Percentiles rank a stretch among this genome's conserved stretches.
These are phyloP conservation scores for Gandaritis pyraliata DNA, from an alignment of 2,888 invertebrate species.

Conservation along the genomic window DNA sequence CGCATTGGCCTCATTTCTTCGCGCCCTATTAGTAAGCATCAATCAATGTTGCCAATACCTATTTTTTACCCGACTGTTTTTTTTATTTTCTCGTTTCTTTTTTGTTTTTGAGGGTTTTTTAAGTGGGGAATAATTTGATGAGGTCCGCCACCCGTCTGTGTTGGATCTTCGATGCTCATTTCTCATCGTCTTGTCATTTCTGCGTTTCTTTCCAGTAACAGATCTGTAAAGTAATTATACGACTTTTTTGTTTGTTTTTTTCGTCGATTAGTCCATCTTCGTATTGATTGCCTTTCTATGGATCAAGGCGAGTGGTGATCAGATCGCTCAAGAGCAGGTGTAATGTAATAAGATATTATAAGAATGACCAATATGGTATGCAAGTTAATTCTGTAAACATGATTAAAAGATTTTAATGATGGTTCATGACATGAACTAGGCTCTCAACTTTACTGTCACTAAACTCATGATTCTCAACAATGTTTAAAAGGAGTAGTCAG, in stretches of 20 bases:
- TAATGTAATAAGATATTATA: constrained; percentile 14
- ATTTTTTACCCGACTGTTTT: constrained; percentile 81
- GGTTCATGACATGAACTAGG: no score
- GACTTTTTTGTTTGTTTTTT: constrained; percentile 76
- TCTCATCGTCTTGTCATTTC: constrained; percentile 85
- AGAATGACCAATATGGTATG: background rate
- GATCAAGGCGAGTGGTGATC: constrained; percentile 12
- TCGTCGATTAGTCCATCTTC: constrained; percentile 56
- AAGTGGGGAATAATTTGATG: constrained; percentile 84
- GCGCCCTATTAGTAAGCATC: constrained; percentile 85
- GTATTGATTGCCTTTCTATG: constrained; percentile 53
- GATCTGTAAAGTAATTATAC: constrained; percentile 82
- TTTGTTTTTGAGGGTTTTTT: constrained; percentile 84
- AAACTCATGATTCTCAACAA: no score
- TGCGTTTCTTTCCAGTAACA: constrained; percentile 80
- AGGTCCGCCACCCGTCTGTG: constrained; percentile 83
- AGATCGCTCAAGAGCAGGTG: constrained; percentile 14
- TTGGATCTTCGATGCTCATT: constrained; percentile 80
- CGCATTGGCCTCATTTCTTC: constrained; percentile 80
- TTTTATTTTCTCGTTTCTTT: constrained; percentile 65
- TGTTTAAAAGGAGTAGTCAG: background rate
- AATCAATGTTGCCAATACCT: constrained; percentile 85
- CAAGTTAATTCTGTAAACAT: no score
- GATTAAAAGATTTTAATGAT: no score
- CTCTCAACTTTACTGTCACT: no score